Conservation (phyloP, 2,797 vertebrate species). For the Jordanella pulchra region DNA sequence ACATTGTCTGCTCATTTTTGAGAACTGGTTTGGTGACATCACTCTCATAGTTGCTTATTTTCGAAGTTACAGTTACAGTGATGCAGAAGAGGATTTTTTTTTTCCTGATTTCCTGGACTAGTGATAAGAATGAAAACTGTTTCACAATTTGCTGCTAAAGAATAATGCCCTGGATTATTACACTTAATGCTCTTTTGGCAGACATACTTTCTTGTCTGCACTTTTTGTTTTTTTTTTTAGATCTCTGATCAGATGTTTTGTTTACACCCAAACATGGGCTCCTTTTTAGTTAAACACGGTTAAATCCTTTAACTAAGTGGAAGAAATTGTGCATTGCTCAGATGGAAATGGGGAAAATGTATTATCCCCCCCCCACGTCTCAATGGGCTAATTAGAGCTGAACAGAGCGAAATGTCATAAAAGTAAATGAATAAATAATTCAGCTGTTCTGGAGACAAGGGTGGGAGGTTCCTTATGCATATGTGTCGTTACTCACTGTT, state of each 20-base stretch:
- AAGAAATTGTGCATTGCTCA: neutral
- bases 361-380: neutral
- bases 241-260: neutral
- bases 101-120: neutral
- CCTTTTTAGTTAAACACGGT: neutral
- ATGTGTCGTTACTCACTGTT: neutral
- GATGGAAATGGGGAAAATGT: neutral
- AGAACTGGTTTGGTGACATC: neutral
- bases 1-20: neutral
- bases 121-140: neutral
- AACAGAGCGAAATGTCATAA: constrained; percentile 3
- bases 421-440: constrained; percentile 13
- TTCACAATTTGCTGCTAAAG: neutral
- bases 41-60: neutral
- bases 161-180: neutral
- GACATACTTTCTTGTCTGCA: neutral
- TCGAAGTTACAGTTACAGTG: neutral
- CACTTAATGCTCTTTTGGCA: neutral
- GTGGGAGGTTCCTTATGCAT: neutral
- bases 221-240: too few species aligned
- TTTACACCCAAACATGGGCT: neutral
- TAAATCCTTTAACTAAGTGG: neutral
- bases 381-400: neutral
- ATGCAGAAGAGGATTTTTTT: neutral
- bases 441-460: neutral